Percentiles rank a stretch among this genome's conserved stretches.
Evolutionary conservation across 2,113 vertebrate genomes (phyloP).

Genomic region (Alosa alosa): DNA sequence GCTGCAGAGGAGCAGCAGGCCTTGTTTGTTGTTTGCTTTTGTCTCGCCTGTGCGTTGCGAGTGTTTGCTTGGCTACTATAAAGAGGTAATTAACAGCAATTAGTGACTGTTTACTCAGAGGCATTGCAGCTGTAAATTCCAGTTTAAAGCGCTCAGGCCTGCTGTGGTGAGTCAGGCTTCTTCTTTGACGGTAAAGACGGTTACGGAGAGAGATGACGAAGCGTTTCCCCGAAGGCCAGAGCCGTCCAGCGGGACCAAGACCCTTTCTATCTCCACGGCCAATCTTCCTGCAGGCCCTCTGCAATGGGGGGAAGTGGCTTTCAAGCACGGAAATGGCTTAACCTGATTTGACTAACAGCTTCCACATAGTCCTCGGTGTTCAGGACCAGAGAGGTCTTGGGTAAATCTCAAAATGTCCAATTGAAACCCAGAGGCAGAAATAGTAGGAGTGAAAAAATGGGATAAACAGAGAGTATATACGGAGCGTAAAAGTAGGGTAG

Average conservation of each 20-base stretch:
- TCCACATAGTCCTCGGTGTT: conserved; percentile 35
- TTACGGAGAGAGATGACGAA: neutral
- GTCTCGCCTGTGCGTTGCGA: neutral
- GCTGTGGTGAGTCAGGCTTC: neutral
- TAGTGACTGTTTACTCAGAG: neutral
- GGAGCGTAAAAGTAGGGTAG: neutral
- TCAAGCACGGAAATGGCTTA: conserved; percentile 54
- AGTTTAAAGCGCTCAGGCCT: neutral
- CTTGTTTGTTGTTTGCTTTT: neutral
- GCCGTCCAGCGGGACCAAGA: conserved; percentile 31
- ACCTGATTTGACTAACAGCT: conserved; percentile 56
- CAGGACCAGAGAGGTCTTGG: conserved; percentile 42
- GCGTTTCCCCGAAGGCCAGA: conserved; percentile 27
- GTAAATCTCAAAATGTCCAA: neutral
- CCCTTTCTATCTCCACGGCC: conserved; percentile 36
- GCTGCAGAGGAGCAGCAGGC: neutral
- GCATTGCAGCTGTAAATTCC: neutral
- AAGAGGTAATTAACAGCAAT: neutral
- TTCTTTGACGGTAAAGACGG: neutral
- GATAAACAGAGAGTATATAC: neutral
- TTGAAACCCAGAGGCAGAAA: conserved; percentile 31
- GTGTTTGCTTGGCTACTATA: neutral
- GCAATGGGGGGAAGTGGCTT: conserved; percentile 45
- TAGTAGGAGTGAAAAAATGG: conserved; percentile 12
- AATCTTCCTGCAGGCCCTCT: conserved; percentile 41